Evolutionary conservation across 1,140 invertebrate genomes (phyloP).

Genomic region (Pseudomyrmex gracilis): DNA sequence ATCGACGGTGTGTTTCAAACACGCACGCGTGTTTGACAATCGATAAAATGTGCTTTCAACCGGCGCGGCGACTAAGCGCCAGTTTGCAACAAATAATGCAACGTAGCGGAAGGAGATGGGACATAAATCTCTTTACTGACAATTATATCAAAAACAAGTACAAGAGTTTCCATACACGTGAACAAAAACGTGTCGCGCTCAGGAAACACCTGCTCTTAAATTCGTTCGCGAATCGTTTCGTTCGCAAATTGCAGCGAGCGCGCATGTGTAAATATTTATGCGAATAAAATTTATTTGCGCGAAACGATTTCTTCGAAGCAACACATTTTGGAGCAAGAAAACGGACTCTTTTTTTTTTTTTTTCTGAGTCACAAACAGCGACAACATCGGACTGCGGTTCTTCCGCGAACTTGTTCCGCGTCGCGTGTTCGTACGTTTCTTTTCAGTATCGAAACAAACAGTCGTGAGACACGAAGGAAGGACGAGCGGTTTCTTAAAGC

Average conservation of each 20-base stretch:
- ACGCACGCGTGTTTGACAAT: constrained; percentile 34
- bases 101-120: constrained; percentile 9
- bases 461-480: constrained; percentile 59
- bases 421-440: constrained; percentile 44
- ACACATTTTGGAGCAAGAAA: no score
- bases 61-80: neutral
- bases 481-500: neutral
- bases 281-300: neutral
- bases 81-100: constrained; percentile 47
- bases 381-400: constrained; percentile 8
- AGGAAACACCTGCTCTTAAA: constrained; percentile 12
- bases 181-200: neutral
- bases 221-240: constrained; percentile 26
- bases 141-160: no score
- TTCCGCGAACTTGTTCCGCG: constrained; percentile 43
- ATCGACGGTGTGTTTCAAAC: constrained; percentile 10
- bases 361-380: neutral
- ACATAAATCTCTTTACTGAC: constrained; percentile 19
- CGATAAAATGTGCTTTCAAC: constrained; percentile 30
- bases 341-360: neutral
- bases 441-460: constrained; percentile 52
- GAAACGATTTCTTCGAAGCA: no score
- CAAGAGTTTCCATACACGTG: neutral
- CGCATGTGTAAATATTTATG: constrained; percentile 3
- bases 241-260: constrained; percentile 18